These are phyloP conservation scores for Brevipalpus yothersi DNA, from an alignment of 1,140 invertebrate genomes.

Conservation along the genomic window DNA sequence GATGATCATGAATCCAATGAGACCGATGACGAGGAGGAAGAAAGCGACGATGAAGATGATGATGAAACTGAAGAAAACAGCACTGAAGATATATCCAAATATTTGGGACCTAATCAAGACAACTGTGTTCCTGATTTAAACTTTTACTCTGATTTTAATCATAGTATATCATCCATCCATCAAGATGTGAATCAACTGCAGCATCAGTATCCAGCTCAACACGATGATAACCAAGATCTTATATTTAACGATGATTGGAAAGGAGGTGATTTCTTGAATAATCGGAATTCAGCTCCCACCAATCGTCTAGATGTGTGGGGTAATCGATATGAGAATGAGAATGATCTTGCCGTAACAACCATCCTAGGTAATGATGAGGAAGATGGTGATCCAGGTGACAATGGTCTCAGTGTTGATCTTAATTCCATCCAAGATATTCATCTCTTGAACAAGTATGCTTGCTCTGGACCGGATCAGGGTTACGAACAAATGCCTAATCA, in stretches of 20 bases:
- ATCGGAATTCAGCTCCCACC: not conserved
- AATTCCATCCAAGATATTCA: not conserved
- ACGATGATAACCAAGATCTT: not conserved
- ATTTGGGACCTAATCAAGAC: not conserved
- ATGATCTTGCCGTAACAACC: not conserved
- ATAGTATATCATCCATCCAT: not conserved
- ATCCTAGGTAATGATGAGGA: not conserved
- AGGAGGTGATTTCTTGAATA: not conserved
- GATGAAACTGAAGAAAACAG: conserved; percentile 16
- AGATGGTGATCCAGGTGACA: not conserved
- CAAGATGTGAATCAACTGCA: not conserved
- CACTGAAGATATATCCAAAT: conserved; percentile 4
- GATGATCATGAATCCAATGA: not conserved
- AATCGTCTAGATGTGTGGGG: not conserved
- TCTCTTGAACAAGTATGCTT: not conserved
- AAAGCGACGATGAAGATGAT: conserved; percentile 17
- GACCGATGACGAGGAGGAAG: conserved; percentile 20
- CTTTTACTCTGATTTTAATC: not conserved
- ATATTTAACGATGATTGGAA: not conserved
- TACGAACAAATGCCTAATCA: not conserved
- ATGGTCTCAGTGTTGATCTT: not conserved
- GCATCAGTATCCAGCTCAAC: not conserved
- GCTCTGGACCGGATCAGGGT: not conserved
- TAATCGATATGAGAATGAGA: not conserved
- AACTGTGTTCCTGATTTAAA: not conserved